Evolutionary conservation across 2,888 invertebrate genomes (phyloP), one percentile per base, ranked within the genome.

Genomic region (Lithophane ornitopus): DNA sequence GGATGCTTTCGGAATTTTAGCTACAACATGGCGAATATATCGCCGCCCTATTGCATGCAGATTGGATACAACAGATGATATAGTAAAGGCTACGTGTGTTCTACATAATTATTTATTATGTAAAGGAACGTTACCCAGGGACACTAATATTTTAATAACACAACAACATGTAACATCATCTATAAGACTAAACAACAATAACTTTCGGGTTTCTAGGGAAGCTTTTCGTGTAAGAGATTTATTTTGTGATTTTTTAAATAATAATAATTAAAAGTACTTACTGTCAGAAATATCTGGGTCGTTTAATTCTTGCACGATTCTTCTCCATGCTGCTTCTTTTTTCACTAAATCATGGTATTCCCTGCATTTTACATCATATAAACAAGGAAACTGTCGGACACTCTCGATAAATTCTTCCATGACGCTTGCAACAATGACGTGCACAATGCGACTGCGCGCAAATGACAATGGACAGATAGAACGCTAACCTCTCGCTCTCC

Each of bases 1-100:
- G 70, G 56, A 71, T 71, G 74, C 76, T 49, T 80, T 77, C 61
- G 74, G 74, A 56, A 81, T 81, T 49, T 71, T 80, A 54, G 61
- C 79, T 63, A 54, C 69, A 56, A 46, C 34, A 73, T 73, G 54
- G 54, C 65, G 70, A 65, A 65, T 61, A 70, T 70, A 70, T 62
- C 70, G 70, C 70, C 70, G 59, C 59, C 59, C 70, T 70, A 61
- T 67, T 67, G 52, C 66, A 67, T 67, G 66, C 66, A 52, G 66
- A 52, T 67, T 67, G 66, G 66, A 67, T 71, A 62, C 70, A 62
- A 62, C 62, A 71, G 62, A 71, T 62, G 70, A 62, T 59, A 70
- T 61, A 61, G 61, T 58, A 58, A 69, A 69, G 56, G 68, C 68
- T 56, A 58, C 68, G 56, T 70, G 70, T 70, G 59, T 70, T 58